Evolutionary conservation across 2,888 invertebrate species (phyloP).

Genomic region (Eucera pruinosa): DNA sequence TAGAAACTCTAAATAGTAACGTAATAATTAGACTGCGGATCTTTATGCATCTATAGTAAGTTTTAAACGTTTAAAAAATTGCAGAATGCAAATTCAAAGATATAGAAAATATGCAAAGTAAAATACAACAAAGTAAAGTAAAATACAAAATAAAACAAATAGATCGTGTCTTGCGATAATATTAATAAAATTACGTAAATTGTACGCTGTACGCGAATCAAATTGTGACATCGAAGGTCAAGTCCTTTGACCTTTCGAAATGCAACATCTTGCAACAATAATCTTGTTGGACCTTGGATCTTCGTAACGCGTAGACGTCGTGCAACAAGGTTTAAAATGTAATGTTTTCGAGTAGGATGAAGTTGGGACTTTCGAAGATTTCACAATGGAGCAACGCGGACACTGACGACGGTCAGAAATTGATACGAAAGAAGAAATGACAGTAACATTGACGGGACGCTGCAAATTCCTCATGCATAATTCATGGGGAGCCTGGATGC

Average conservation of each 20-base stretch:
- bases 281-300: background rate
- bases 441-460: slow-evolving; percentile 45
- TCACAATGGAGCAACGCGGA: background rate
- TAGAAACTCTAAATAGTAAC: too few relatives aligned
- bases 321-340: background rate
- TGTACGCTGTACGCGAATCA: background rate
- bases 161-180: too few relatives aligned
- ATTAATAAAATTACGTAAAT: too few relatives aligned
- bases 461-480: slow-evolving; percentile 54
- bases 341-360: background rate
- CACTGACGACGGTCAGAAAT: slow-evolving; percentile 35
- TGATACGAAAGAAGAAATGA: slow-evolving; percentile 49
- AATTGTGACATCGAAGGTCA: background rate
- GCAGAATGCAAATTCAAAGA: too few relatives aligned
- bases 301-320: background rate
- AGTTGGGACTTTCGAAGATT: background rate
- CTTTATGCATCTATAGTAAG: too few relatives aligned
- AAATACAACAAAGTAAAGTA: too few relatives aligned
- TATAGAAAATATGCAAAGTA: too few relatives aligned
- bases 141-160: too few relatives aligned
- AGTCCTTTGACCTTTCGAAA: background rate
- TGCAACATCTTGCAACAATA: background rate
- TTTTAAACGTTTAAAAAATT: too few relatives aligned
- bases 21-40: too few relatives aligned
- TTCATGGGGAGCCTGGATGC: slow-evolving; percentile 43